Evolutionary conservation across 2,113 vertebrate genomes (phyloP).

Genomic region (Rhagologus leucostigma): DNA sequence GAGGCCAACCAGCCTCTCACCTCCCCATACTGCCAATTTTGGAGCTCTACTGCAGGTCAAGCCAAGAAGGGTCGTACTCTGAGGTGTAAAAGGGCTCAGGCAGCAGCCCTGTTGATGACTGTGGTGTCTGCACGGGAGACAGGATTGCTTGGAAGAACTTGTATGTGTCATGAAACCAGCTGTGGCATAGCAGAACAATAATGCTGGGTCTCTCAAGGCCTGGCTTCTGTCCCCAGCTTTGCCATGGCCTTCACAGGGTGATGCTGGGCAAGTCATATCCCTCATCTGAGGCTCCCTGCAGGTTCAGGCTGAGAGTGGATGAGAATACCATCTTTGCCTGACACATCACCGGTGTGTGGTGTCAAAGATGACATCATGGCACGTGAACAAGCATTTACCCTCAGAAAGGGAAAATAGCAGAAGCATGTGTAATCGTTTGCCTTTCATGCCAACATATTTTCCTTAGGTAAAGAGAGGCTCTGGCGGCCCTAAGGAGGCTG

Average conservation of each 20-base stretch:
- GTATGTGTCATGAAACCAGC: not conserved
- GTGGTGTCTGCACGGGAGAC: not conserved
- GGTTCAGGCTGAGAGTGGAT: not conserved
- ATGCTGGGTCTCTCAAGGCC: not conserved
- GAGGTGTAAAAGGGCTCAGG: not conserved
- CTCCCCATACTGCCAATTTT: not conserved
- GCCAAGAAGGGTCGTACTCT: not conserved
- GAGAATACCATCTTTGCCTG: not conserved
- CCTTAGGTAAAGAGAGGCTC: constrained; percentile 22
- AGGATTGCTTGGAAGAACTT: not conserved
- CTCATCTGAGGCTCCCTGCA: not conserved
- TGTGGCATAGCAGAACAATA: not conserved
- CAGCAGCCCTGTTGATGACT: not conserved
- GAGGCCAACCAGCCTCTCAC: not conserved
- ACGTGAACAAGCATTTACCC: not conserved
- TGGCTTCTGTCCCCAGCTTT: not conserved
- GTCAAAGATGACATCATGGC: constrained; percentile 27
- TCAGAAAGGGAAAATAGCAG: constrained; percentile 19
- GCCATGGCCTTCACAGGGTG: not conserved
- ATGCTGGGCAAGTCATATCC: not conserved
- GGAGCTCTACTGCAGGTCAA: not conserved
- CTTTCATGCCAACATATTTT: constrained; percentile 46
- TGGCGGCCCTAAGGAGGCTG: constrained; percentile 53
- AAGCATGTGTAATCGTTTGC: constrained; percentile 16
- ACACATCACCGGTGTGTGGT: not conserved